A percentile compares a stretch with the other conserved stretches of the same genome.
Evolutionary conservation across 2,113 vertebrate species (phyloP).

Genomic region (Muntiacus muntjak): DNA sequence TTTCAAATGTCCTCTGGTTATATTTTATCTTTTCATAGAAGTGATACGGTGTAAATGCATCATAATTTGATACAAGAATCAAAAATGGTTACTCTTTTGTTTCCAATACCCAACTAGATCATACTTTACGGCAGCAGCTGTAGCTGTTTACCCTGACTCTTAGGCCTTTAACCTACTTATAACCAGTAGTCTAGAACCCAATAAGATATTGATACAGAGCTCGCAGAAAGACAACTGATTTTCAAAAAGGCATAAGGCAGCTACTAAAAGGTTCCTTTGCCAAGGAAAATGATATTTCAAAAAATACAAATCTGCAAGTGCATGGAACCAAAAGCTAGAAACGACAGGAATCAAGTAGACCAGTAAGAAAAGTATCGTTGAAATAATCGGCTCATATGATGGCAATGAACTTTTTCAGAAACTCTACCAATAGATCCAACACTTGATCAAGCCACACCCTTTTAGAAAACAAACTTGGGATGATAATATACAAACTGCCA

Average conservation of each 20-base stretch:
- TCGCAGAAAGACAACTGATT: neutral
- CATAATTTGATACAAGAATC: neutral
- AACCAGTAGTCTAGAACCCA: neutral
- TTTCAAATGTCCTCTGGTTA: constrained; percentile 1
- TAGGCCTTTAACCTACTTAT: neutral
- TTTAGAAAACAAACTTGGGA: constrained; percentile 30
- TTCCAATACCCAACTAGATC: neutral
- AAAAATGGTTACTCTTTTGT: constrained; percentile 20
- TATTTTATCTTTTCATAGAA: neutral
- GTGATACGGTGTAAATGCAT: neutral
- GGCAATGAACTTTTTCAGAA: constrained; percentile 21
- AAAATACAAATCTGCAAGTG: neutral
- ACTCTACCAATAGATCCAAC: neutral
- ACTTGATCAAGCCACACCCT: constrained; percentile 23
- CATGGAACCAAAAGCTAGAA: neutral
- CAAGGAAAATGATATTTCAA: neutral
- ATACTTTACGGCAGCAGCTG: neutral
- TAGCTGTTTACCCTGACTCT: neutral
- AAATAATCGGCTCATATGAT: neutral
- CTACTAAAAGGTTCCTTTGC: neutral
- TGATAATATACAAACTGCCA: constrained; percentile 36
- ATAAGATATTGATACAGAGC: neutral
- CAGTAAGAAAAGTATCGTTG: neutral
- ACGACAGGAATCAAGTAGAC: neutral
- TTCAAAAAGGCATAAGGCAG: neutral